A percentile compares a stretch with the other conserved stretches of the same genome.
These are phyloP conservation scores for Pectinophora gossypiella DNA, from an alignment of 1,140 invertebrate species.

Conservation along the genomic window DNA sequence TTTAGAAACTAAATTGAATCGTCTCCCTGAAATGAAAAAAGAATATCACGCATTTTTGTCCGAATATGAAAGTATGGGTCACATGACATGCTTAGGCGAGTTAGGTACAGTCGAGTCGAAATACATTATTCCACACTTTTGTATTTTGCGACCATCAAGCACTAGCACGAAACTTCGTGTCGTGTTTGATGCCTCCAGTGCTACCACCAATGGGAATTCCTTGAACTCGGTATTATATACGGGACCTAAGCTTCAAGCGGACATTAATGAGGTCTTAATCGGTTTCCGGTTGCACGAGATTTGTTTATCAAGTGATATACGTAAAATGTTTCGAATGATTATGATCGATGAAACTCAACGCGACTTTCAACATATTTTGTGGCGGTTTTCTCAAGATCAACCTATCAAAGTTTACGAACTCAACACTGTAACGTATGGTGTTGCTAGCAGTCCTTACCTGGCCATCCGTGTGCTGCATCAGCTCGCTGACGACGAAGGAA, in stretches of 20 bases:
- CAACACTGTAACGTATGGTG: slow-evolving; percentile 34
- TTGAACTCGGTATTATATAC: neutral
- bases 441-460: slow-evolving; percentile 29
- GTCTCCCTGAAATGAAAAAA: neutral
- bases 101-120: too few species aligned
- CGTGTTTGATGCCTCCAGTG: neutral
- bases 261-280: neutral
- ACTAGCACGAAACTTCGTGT: neutral
- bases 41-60: neutral
- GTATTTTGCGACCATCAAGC: neutral
- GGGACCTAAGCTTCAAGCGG: slow-evolving; percentile 1
- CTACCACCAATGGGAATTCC: neutral
- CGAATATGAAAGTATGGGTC: neutral
- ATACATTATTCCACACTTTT: neutral
- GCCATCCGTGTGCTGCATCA: slow-evolving; percentile 26
- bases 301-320: slow-evolving; percentile 1
- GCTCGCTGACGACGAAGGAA: slow-evolving; percentile 22
- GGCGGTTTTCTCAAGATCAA: too few species aligned
- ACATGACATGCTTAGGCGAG: neutral
- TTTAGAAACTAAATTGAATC: neutral
- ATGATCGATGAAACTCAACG: neutral
- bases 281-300: slow-evolving; percentile 1
- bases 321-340: too few species aligned
- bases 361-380: slow-evolving; percentile 8
- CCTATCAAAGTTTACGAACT: slow-evolving; percentile 29